Evolutionary conservation across 2,888 invertebrate genomes (phyloP), one percentile per base, ranked within the genome.

Genomic region (Tenthredo notha): DNA sequence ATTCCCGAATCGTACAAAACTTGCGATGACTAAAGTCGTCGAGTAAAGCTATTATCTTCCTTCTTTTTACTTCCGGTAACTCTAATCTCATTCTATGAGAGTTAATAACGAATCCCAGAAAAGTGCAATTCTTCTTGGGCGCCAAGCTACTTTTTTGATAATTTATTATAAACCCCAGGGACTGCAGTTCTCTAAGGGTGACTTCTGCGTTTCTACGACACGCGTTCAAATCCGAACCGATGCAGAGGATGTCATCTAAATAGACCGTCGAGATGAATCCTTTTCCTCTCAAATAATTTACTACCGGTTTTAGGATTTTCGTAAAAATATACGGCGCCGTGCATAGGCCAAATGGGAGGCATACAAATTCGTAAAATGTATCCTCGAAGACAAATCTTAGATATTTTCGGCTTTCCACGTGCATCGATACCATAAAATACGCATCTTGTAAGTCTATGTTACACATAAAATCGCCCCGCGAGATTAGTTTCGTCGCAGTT

Each of bases 401-500:
- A 77, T 47, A 84, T 43, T 84, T 84, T 65, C 67, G 50, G 65
- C 61, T 33, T 61, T 40, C 47, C 15, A 1, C 21, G 40, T 74
- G 65, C 43, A 84, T 77, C 1, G 77, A 21, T 29, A 84, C 74
- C 29, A 77, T 4, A 43, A 74, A 74, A 67, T 84, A 84, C 50
- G 84, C 84, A 25, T 84, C 84, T 84, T 84, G 61, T 21, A 84
- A 67, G 29, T 84, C 84, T 25, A 84, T 67, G 33, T 50, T 43
- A 21, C 33, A 21, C 77, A 78, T 67, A 77, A 47, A 67, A n/a
- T 18, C 33, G 72, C 84, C 75, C 77, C 25, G 37, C 21, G 29
- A 84, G 25, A 74, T 43, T 47, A 88, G 78, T 61, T 87, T 87
- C 21, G 25, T 58, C 40, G 86, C 87, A 3, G 88, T 86, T 85